Evolutionary conservation across 2,888 invertebrate genomes (phyloP).

Genomic region (Netelia fuscicornis): DNA sequence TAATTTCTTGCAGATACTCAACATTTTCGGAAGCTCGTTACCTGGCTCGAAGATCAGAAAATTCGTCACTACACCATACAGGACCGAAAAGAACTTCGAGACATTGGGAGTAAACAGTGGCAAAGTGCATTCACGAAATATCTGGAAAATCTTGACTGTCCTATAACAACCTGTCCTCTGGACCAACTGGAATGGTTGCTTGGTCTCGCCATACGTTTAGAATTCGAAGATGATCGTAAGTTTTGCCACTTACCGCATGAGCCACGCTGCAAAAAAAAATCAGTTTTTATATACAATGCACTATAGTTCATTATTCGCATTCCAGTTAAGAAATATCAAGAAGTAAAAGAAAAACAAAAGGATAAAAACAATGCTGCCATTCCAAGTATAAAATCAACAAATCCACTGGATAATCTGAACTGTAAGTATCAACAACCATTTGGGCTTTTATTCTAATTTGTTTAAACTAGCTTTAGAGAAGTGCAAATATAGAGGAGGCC

Average conservation of each 20-base stretch:
- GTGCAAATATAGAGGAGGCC: too few species aligned
- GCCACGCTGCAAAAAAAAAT: not conserved
- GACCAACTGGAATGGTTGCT: conserved; percentile 95
- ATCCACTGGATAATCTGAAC: conserved; percentile 94
- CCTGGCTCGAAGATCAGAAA: conserved; percentile 98
- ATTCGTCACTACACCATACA: conserved; percentile 95
- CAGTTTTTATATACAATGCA: conserved; percentile 27
- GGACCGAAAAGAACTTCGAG: conserved; percentile 90
- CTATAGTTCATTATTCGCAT: conserved; percentile 40
- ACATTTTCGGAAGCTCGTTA: conserved; percentile 91
- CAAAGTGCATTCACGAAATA: conserved; percentile 90
- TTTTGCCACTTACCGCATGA: conserved; percentile 44
- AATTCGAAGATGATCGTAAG: conserved; percentile 92
- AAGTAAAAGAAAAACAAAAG: conserved; percentile 87
- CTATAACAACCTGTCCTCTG: conserved; percentile 87
- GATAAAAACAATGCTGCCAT: conserved; percentile 86
- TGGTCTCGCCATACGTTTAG: conserved; percentile 92
- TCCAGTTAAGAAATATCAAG: conserved; percentile 88
- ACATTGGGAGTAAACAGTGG: conserved; percentile 90
- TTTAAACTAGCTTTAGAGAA: not conserved
- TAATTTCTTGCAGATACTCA: conserved; percentile 88
- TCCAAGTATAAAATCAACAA: conserved; percentile 91
- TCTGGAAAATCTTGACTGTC: conserved; percentile 91
- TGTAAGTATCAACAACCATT: conserved; percentile 88
- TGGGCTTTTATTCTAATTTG: conserved; percentile 6